Conservation (phyloP, 2,797 vertebrate species). For the Anolis apletophallus region DNA sequence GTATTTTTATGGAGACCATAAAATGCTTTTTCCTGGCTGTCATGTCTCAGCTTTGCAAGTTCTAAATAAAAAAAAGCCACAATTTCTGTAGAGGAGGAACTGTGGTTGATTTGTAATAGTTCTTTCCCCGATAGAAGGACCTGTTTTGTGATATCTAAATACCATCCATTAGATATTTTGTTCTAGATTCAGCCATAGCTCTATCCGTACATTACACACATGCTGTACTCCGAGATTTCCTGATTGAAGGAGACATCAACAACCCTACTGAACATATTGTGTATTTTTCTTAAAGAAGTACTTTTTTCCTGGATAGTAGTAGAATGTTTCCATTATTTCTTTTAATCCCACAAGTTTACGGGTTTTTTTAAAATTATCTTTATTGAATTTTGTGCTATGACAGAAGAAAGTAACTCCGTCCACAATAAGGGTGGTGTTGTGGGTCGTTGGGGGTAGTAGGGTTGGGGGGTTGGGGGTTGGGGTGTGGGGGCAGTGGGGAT, state of each 20-base stretch:
- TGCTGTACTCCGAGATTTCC: neutral
- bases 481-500: too few relatives aligned
- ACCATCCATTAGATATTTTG: neutral
- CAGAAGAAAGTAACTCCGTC: too few relatives aligned
- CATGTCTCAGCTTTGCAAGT: neutral
- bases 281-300: neutral
- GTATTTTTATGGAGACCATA: neutral
- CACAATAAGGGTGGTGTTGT: too few relatives aligned
- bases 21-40: neutral
- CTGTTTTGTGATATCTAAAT: neutral
- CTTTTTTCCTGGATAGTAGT: neutral
- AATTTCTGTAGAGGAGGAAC: neutral
- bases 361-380: too few relatives aligned
- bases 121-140: neutral
- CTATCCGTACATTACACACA: neutral
- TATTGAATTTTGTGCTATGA: too few relatives aligned
- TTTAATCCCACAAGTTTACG: neutral
- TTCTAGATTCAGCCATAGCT: neutral
- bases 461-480: too few relatives aligned
- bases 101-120: neutral
- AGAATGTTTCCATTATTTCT: neutral
- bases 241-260: neutral
- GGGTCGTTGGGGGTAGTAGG: too few relatives aligned
- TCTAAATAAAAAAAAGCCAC: neutral
- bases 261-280: neutral